Conservation (phyloP, 2,888 invertebrate genomes). For the Athalia rosae region DNA sequence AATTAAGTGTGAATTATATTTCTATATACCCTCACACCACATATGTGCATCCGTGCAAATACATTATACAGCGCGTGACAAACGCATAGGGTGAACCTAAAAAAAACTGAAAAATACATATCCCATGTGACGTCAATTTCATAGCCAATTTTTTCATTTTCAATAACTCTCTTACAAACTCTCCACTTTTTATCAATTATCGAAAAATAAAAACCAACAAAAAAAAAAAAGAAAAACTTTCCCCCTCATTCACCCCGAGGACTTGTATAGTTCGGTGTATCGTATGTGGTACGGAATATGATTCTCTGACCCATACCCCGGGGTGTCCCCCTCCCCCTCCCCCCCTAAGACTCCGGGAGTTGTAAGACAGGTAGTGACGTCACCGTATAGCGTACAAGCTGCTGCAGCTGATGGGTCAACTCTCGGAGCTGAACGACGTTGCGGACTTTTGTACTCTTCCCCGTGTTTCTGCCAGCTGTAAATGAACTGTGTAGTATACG, state of each 20-base stretch:
- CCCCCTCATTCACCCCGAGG: background rate
- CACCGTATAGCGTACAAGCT: slow-evolving; percentile 52
- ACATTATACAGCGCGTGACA: background rate
- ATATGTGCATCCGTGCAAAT: background rate
- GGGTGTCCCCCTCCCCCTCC: too few species aligned
- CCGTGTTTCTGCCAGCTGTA: background rate
- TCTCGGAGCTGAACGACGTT: slow-evolving; percentile 57
- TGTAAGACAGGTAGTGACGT: slow-evolving; percentile 69
- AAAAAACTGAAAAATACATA: too few species aligned
- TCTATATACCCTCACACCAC: background rate
- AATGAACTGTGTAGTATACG: too few species aligned
- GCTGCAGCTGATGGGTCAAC: slow-evolving; percentile 54
- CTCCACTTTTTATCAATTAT: too few species aligned
- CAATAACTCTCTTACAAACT: too few species aligned
- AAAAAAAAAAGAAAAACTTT: too few species aligned
- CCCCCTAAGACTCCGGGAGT: slow-evolving; percentile 54
- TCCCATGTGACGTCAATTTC: too few species aligned
- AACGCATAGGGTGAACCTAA: too few species aligned
- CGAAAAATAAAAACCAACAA: too few species aligned
- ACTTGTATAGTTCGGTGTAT: background rate
- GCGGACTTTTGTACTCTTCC: slow-evolving; percentile 15
- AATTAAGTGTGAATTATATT: background rate
- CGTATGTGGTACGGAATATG: slow-evolving; percentile 6
- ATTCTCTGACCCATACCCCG: slow-evolving; percentile 67
- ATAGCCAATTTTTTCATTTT: too few species aligned